A percentile compares a stretch with the other conserved stretches of the same genome.
Evolutionary conservation across 2,888 invertebrate genomes (phyloP).

Genomic region (Drosophila sordidula): DNA sequence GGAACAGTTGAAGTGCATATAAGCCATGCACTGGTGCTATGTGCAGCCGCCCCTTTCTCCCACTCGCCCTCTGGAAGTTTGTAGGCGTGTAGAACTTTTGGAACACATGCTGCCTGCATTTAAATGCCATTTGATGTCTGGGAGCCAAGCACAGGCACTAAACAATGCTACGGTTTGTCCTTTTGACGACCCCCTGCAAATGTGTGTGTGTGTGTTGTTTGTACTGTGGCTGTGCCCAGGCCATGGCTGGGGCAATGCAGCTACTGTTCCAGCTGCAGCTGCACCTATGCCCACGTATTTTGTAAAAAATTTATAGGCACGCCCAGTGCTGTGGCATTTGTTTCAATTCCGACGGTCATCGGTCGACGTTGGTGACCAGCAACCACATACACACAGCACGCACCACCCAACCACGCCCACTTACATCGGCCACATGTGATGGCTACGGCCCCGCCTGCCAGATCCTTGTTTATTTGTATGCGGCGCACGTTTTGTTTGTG

Average conservation of each 20-base stretch:
- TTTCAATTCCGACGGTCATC: slow-evolving; percentile 66
- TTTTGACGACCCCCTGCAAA: slow-evolving; percentile 49
- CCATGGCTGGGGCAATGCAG: slow-evolving; percentile 22
- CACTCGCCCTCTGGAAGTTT: not conserved
- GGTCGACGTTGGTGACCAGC: slow-evolving; percentile 33
- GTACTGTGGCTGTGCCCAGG: slow-evolving; percentile 20
- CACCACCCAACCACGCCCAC: slow-evolving; percentile 1
- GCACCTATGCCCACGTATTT: slow-evolving; percentile 72
- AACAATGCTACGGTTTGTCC: slow-evolving; percentile 71
- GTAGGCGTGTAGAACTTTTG: slow-evolving; percentile 19
- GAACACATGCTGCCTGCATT: slow-evolving; percentile 64
- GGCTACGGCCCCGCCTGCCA: slow-evolving; percentile 5
- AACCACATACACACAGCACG: slow-evolving; percentile 19
- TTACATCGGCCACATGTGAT: not conserved
- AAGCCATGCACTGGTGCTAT: not conserved
- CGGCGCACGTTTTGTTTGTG: slow-evolving; percentile 78
- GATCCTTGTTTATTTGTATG: slow-evolving; percentile 76
- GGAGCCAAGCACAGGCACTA: slow-evolving; percentile 50
- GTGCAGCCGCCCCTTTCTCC: not conserved
- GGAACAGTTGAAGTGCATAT: slow-evolving; percentile 9
- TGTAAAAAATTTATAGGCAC: slow-evolving; percentile 78
- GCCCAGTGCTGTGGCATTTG: slow-evolving; percentile 72
- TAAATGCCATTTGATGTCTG: slow-evolving; percentile 71
- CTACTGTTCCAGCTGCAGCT: slow-evolving; percentile 47
- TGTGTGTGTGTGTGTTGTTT: slow-evolving; percentile 35